Evolutionary conservation across 2,113 vertebrate species (phyloP), one percentile per base, ranked within the genome.

Genomic region (Sylvia atricapilla): DNA sequence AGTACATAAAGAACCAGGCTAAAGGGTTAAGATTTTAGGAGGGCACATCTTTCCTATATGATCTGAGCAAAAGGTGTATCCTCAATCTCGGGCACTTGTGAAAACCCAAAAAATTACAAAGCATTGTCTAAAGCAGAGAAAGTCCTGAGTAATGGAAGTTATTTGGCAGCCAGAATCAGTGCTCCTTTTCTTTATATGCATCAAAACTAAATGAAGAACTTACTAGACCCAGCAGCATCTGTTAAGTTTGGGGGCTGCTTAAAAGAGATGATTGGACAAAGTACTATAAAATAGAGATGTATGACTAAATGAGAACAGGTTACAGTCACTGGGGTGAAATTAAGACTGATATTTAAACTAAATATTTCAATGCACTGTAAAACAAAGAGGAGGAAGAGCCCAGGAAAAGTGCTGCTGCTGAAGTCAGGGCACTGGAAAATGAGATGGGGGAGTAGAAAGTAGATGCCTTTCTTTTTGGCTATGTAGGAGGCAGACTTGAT

Each of bases 361-460:
- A 67, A 44, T 87, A 27, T 74, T 84, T 72, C 64, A 78, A 87
- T 13, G 6, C 43, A 19, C 7, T 49, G 9, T 70, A 78, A 91
- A 81, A 39, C 9, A 52, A 67, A 72, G 21, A 84, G 41, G 24
- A 58, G 4, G 5, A 53, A 5, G 13, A 12, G 9, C 3, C 47
- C 16, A 52, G 39, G 27, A 60, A 41, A n/a, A 35, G 6, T 37
- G 14, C 52, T 46, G 30, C 10, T 90, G 18, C 11, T 81, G n/a
- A 80, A 52, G 22, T 76, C 33, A 52, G 41, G 87, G 28, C 10
- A 39, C 27, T 74, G 28, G 52, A 52, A 50, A 73, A 22, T 8
- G 4, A 5, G 3, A 6, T 11, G 6, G 1, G 10, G 21, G 13
- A 11, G 10, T 11, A 10, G 13, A 44, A 74, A 77, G 27, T 22